phyloP scores from a whole-genome alignment of 2,888 invertebrate genomes.

The Leptinotarsa rubiginosa region DNA sequence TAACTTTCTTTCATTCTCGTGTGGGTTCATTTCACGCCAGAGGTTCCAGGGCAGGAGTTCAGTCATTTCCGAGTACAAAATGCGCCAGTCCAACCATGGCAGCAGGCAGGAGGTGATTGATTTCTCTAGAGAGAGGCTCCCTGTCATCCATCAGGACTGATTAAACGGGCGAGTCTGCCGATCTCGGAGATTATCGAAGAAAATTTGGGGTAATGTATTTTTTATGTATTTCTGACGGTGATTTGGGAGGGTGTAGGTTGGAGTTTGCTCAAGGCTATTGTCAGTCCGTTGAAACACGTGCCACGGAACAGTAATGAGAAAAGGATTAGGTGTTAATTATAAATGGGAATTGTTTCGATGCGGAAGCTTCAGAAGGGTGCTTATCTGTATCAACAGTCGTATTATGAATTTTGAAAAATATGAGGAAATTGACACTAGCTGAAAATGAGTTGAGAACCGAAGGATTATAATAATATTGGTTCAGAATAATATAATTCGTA shows the following conservation, averaged over 20 bases:
- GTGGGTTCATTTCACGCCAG: too few relatives aligned
- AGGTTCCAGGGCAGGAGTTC: too few relatives aligned
- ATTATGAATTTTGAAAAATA: too few relatives aligned
- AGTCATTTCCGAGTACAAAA: neutral
- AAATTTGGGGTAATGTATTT: constrained; percentile 63
- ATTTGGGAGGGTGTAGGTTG: neutral
- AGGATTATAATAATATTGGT: too few relatives aligned
- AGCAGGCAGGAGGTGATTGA: constrained; percentile 64
- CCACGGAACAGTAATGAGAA: neutral
- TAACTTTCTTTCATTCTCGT: too few relatives aligned
- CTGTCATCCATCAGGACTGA: constrained; percentile 64
- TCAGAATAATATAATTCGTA: too few relatives aligned
- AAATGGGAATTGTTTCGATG: neutral
- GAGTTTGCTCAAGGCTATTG: constrained; percentile 13
- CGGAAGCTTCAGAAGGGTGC: neutral
- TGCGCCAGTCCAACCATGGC: constrained; percentile 51
- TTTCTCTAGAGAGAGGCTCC: constrained; percentile 63
- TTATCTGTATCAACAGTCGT: too few relatives aligned
- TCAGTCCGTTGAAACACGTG: constrained; percentile 9
- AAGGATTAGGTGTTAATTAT: constrained; percentile 20
- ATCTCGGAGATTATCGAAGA: constrained; percentile 61
- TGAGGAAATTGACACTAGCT: too few relatives aligned
- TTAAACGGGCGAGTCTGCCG: constrained; percentile 61
- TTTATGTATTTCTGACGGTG: constrained; percentile 54
- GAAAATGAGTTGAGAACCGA: too few relatives aligned